Evolutionary conservation across 2,888 invertebrate genomes (phyloP), one percentile per base, ranked within the genome.

Genomic region (Ligdia adustata): DNA sequence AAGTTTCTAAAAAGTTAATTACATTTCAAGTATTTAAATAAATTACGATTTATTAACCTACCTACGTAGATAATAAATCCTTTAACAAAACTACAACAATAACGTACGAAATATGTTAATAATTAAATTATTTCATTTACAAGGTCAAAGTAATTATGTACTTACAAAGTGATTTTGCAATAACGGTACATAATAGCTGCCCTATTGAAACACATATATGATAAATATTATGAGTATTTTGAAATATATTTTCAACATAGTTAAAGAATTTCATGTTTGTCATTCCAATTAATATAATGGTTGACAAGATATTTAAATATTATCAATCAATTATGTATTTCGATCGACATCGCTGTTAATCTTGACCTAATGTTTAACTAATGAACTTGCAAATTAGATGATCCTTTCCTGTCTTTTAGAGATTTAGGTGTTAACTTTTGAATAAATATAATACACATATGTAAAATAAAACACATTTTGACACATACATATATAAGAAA

Each of bases 31-130:
- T n/a, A n/a, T n/a, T n/a, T n/a, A n/a, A n/a, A n/a, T n/a, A n/a
- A n/a, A n/a, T n/a, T n/a, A n/a, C n/a, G n/a, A n/a, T n/a, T n/a
- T n/a, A n/a, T n/a, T n/a, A n/a, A n/a, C n/a, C n/a, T n/a, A n/a
- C n/a, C n/a, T n/a, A n/a, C n/a, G n/a, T n/a, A n/a, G 31, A 2
- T 12, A 13, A n/a, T 16, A 40, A 57, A 59, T 59, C 56, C 52
- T 43, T 52, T 47, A 34, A 32, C 12, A 9, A 16, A 16, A 32
- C 20, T 12, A 33, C 32, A 18, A 18, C n/a, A 26, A 29, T 34
- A 31, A 43, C 35, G 42, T 38, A 41, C 33, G 12, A 49, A 55
- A 59, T 56, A 64, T 65, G 66, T 51, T 55, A 60, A 65, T 57
- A 41, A 42, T 54, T 32, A 50, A 50, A 43, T 13, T 6, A 20